A percentile compares a stretch with the other conserved stretches of the same genome.
Conservation (phyloP, 2,797 vertebrate species). For the Pangasius mekongensis region DNA sequence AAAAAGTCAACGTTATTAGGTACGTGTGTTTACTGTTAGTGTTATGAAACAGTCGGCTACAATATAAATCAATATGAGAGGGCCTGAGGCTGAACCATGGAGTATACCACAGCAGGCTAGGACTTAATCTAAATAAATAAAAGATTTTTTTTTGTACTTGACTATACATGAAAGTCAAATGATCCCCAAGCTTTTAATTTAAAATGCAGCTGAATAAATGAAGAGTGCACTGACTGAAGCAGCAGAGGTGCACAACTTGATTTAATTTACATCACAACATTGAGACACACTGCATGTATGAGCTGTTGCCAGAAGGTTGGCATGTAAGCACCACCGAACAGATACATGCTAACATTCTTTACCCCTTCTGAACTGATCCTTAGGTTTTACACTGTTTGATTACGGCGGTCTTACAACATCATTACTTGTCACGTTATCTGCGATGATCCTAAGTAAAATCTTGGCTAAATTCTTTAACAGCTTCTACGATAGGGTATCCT, state of each 20-base stretch:
- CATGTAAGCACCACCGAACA: no score
- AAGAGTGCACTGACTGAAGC: not conserved
- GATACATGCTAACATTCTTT: not conserved
- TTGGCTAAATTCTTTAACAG: not conserved
- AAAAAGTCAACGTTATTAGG: not conserved
- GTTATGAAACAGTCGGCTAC: not conserved
- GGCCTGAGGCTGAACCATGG: not conserved
- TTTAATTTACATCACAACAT: slow-evolving; percentile 15
- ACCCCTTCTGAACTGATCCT: not conserved
- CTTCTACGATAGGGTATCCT: not conserved
- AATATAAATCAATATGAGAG: not conserved
- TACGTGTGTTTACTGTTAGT: not conserved
- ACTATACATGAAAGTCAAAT: not conserved
- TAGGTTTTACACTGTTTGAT: not conserved
- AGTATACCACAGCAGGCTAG: not conserved
- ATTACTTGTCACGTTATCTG: not conserved
- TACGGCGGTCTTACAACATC: not conserved
- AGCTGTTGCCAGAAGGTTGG: not conserved
- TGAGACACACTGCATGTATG: not conserved
- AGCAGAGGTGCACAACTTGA: not conserved
- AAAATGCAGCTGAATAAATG: not conserved
- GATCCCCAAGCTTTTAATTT: not conserved
- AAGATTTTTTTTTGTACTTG: not conserved
- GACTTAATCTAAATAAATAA: not conserved
- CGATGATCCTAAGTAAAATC: not conserved